These are phyloP conservation scores for Phengaris arion DNA, from an alignment of 2,888 invertebrate species.

Conservation along the genomic window DNA sequence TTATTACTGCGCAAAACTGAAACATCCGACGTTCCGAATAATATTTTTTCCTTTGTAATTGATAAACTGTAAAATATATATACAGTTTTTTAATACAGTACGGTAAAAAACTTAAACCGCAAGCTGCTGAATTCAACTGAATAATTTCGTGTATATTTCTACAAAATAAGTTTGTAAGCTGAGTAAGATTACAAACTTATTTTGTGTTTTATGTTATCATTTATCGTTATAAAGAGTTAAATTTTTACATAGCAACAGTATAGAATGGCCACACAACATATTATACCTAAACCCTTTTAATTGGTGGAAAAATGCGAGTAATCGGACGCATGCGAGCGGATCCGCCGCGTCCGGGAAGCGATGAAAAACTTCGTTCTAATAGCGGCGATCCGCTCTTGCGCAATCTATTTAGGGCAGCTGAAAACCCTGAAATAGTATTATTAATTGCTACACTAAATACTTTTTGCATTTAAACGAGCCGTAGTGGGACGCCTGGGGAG, in stretches of 20 bases:
- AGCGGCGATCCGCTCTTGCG: slow-evolving; percentile 47
- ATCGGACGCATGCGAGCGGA: slow-evolving; percentile 66
- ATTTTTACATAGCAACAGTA: background rate
- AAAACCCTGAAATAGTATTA: slow-evolving; percentile 29
- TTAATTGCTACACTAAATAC: slow-evolving; percentile 24
- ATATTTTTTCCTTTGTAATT: background rate
- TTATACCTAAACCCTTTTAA: slow-evolving; percentile 26
- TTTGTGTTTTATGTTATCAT: no score
- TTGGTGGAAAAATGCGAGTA: slow-evolving; percentile 37
- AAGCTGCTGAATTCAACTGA: no score
- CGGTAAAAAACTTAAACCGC: no score
- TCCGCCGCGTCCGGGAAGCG: slow-evolving; percentile 71
- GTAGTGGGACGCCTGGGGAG: slow-evolving; percentile 15
- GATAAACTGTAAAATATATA: background rate
- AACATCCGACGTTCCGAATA: background rate
- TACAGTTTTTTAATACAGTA: no score
- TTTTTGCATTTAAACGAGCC: slow-evolving; percentile 25
- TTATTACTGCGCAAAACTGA: background rate
- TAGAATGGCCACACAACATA: background rate
- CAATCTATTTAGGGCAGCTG: slow-evolving; percentile 45
- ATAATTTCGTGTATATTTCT: no score
- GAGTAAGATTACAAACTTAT: no score
- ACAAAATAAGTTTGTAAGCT: no score
- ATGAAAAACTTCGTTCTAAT: slow-evolving; percentile 51
- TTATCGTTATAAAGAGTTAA: background rate